phyloP scores from a whole-genome alignment of 2,113 vertebrate genomes.

The Cheirogaleus medius region DNA sequence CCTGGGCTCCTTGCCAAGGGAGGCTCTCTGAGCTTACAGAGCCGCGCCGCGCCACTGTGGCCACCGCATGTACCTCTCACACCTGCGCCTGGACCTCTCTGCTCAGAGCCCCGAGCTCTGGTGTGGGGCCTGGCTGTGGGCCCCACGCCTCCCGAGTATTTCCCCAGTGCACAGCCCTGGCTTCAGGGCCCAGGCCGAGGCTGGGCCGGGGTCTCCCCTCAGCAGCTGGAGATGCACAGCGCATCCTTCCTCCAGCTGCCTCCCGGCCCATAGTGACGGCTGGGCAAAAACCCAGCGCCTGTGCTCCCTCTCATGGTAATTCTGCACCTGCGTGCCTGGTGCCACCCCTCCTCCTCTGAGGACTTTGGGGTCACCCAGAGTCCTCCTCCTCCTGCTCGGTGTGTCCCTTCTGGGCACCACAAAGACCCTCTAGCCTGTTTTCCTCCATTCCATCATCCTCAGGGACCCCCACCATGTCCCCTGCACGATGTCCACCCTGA shows the following conservation, averaged over 20 bases:
- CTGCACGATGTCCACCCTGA: background rate
- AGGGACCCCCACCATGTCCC: background rate
- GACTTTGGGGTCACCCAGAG: background rate
- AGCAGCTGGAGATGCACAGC: background rate
- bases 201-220: background rate
- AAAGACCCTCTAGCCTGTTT: background rate
- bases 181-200: background rate
- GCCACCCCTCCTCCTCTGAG: background rate
- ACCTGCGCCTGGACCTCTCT: background rate
- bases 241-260: background rate
- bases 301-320: background rate
- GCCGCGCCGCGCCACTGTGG: rapidly evolving
- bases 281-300: rapidly evolving
- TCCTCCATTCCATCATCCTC: background rate
- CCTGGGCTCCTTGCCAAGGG: background rate
- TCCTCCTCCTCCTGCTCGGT: background rate
- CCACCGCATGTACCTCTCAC: background rate
- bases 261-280: background rate
- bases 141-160: background rate
- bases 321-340: too few relatives aligned
- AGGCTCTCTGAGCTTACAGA: background rate
- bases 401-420: background rate
- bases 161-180: background rate
- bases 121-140: background rate
- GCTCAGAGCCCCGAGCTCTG: rapidly evolving